Evolutionary conservation across 2,113 vertebrate genomes (phyloP), one percentile per base, ranked within the genome.

Genomic region (Myotis yumanensis): DNA sequence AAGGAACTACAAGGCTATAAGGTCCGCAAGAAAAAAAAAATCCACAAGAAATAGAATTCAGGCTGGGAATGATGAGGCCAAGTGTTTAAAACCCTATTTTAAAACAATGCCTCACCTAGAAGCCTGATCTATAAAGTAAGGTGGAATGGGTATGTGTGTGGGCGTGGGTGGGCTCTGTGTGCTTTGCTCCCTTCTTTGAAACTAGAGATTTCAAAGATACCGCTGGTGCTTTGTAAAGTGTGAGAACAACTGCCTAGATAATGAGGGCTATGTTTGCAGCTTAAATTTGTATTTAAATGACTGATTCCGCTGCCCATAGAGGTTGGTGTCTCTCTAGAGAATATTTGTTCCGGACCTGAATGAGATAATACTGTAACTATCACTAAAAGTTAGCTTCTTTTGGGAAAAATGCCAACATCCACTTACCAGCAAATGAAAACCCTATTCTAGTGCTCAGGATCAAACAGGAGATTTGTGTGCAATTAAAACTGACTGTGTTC

Each of bases 381-480:
- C 73, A 64, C 23, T 81, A 35, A 95, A 86, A 48, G 96, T 88
- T 72, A 84, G 9, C 71, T 72, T 91, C 79, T 64, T 94, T 91
- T 30, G 81, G 86, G 73, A 94, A 48, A 64, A 89, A 89, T 71
- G 83, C 66, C n/a, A 86, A 96, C 84, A 93, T 71, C 86, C 37
- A 72, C 71, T 75, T 91, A 52, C 48, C 75, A 72, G 51, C 57
- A 93, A 96, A 94, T 76, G 80, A 96, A 96, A 97, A 96, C 51
- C 35, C 35, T 73, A 32, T 91, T 87, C 69, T 57, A 17, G 68
- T 80, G 57, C 81, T 93, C 86, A 91, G 79, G 90, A 93, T 89
- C 84, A 95, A 93, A 83, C 40, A 71, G 77, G 54, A 96, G 69
- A 84, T 91, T 96, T 91, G 89, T 89, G 54, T 95, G 96, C 82